Conservation (phyloP, 1,140 invertebrate genomes). For the Drosophila burlai region DNA sequence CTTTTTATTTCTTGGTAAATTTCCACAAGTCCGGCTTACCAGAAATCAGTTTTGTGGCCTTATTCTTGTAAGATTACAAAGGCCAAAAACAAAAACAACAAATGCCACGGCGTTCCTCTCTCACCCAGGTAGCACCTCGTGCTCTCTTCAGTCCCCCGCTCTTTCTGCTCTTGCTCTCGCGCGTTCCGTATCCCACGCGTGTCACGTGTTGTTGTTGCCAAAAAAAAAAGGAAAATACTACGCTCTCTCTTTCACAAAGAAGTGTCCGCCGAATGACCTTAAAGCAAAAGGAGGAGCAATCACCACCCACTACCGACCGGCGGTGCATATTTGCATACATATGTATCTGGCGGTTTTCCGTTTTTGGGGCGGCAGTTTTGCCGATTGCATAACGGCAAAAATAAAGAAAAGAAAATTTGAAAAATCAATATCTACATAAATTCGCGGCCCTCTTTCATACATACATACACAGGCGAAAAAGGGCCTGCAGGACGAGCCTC, state of each 20-base stretch:
- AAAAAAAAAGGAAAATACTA: slow-evolving; percentile 23
- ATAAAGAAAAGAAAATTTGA: slow-evolving; percentile 36
- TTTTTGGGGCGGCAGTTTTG: slow-evolving; percentile 7
- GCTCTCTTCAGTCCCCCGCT: slow-evolving; percentile 26
- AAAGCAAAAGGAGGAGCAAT: slow-evolving; percentile 41
- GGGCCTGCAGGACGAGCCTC: slow-evolving; percentile 70
- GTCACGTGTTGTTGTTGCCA: slow-evolving; percentile 62
- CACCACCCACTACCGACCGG: slow-evolving; percentile 28
- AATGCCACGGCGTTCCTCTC: slow-evolving; percentile 31
- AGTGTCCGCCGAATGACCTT: slow-evolving; percentile 79
- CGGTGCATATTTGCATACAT: slow-evolving; percentile 29
- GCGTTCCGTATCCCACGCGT: slow-evolving; percentile 39
- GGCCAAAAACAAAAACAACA: slow-evolving; percentile 22
- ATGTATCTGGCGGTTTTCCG: slow-evolving; percentile 9
- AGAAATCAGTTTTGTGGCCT: slow-evolving; percentile 46
- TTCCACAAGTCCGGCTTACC: slow-evolving; percentile 63
- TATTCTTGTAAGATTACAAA: slow-evolving; percentile 71
- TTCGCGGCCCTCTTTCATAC: neutral
- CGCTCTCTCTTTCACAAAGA: slow-evolving; percentile 39
- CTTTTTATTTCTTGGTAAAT: slow-evolving; percentile 39
- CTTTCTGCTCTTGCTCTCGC: slow-evolving; percentile 2
- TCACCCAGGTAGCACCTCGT: slow-evolving; percentile 16
- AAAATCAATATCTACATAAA: slow-evolving; percentile 61
- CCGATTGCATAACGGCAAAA: slow-evolving; percentile 56
- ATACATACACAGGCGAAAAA: slow-evolving; percentile 15